phyloP scores from a whole-genome alignment of 2,888 invertebrate species.

The Minunthozetes semirufus region DNA sequence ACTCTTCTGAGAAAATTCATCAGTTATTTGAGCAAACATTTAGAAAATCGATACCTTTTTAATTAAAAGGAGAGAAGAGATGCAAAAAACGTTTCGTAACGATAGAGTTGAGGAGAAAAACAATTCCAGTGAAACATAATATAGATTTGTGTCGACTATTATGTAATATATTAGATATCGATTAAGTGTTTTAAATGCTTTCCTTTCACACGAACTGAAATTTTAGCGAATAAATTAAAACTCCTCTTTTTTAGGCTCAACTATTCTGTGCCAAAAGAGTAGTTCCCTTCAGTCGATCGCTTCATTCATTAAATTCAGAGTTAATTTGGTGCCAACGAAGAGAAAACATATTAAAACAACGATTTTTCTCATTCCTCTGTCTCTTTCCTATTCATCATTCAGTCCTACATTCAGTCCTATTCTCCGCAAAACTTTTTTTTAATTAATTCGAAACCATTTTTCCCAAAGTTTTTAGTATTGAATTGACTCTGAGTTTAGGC shows the following conservation, averaged over 20 bases:
- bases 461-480: neutral
- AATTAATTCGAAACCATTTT: slow-evolving; percentile 16
- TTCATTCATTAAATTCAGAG: neutral
- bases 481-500: neutral
- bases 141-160: slow-evolving; percentile 11
- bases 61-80: slow-evolving; percentile 16
- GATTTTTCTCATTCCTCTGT: neutral
- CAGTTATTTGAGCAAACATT: neutral
- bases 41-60: slow-evolving; percentile 23
- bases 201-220: neutral
- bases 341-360: slow-evolving; percentile 19
- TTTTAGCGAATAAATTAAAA: neutral
- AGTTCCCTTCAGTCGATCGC: neutral
- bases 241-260: neutral
- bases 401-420: neutral
- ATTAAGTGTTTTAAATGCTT: neutral
- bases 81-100: slow-evolving; percentile 12
- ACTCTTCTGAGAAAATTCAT: neutral
- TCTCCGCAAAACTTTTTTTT: slow-evolving; percentile 1
- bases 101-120: slow-evolving; percentile 9
- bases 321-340: neutral
- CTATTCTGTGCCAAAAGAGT: neutral
- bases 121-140: neutral
- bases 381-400: slow-evolving; percentile 17
- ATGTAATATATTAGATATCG: slow-evolving; percentile 15